Conservation (phyloP, 2,797 vertebrate species). For the Sebastes iracundus region DNA sequence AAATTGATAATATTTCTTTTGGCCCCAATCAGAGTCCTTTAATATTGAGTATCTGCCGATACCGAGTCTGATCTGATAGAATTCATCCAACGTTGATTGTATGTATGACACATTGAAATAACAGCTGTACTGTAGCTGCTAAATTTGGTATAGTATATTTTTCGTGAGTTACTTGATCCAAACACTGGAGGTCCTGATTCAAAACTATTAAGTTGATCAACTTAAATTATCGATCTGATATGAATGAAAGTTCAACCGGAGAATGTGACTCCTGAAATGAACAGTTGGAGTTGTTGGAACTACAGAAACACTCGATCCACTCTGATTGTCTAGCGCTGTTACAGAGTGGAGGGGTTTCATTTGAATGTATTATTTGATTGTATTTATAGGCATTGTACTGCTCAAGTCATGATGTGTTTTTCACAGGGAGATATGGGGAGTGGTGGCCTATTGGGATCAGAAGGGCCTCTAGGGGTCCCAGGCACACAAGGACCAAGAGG, state of each 20-base stretch:
- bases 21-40: too few relatives aligned
- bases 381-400: background rate
- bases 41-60: too few relatives aligned
- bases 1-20: too few relatives aligned
- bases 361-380: background rate
- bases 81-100: too few relatives aligned
- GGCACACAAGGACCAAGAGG: slow-evolving; percentile 78
- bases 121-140: background rate
- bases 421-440: slow-evolving; percentile 80
- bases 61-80: too few relatives aligned
- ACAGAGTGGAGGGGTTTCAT: background rate
- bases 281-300: background rate
- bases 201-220: too few relatives aligned
- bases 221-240: too few relatives aligned
- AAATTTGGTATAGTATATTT: too few relatives aligned
- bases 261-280: background rate
- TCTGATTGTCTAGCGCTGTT: too few relatives aligned
- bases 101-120: background rate
- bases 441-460: slow-evolving; percentile 70
- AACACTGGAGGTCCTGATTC: background rate
- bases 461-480: slow-evolving; percentile 69
- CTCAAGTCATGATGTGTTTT: background rate
- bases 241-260: too few relatives aligned
- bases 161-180: background rate
- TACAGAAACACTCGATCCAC: background rate